Evolutionary conservation across 2,888 invertebrate genomes (phyloP).

Genomic region (Amblyteles armatorius): DNA sequence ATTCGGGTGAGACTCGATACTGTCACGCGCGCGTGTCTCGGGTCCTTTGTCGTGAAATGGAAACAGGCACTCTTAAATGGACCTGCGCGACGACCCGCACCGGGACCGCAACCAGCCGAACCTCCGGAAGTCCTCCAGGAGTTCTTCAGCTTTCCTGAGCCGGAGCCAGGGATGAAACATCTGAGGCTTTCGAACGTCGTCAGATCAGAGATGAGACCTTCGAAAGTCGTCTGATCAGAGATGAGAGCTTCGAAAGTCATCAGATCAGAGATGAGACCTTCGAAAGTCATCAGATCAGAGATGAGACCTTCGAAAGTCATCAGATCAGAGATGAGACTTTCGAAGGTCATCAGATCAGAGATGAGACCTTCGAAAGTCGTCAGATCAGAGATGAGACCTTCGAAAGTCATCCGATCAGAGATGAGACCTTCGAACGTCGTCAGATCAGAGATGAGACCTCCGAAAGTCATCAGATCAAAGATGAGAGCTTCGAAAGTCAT

Average conservation of each 20-base stretch:
- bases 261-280: not conserved
- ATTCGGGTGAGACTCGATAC: constrained; percentile 1
- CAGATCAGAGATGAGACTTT: no score
- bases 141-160: no score
- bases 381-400: no score
- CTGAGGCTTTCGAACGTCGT: not conserved
- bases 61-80: constrained; percentile 74
- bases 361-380: no score
- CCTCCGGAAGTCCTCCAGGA: no score
- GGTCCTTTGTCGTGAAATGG: constrained; percentile 68
- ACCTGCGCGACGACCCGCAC: constrained; percentile 26
- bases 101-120: not conserved
- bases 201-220: not conserved
- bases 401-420: no score
- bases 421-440: not conserved
- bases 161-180: not conserved
- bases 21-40: constrained; percentile 35
- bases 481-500: no score
- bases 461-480: no score
- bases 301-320: not conserved
- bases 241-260: not conserved
- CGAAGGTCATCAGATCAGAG: no score
- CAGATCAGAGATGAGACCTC: no score
- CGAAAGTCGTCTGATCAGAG: not conserved
- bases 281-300: not conserved